phyloP scores from a whole-genome alignment of 92 coral and sea anemone species.

The Chrysogorgia sp. region DNA sequence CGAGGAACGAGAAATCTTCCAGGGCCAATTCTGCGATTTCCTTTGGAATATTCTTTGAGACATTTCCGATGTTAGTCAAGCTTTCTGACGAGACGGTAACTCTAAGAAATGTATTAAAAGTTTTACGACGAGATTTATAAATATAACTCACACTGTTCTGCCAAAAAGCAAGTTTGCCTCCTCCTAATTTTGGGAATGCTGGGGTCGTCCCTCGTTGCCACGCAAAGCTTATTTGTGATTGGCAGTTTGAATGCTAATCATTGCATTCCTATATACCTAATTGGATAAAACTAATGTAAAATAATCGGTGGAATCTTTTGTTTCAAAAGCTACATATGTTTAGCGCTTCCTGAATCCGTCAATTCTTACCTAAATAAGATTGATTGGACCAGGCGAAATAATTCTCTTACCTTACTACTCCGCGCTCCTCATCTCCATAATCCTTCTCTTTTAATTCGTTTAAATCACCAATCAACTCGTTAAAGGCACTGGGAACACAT shows the following conservation, averaged over 20 bases:
- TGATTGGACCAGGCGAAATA: background rate
- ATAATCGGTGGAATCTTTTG: too few relatives aligned
- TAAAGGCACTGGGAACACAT: constrained; percentile 67
- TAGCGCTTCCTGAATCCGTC: too few relatives aligned
- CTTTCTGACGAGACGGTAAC: constrained; percentile 8
- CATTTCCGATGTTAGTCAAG: constrained; percentile 18
- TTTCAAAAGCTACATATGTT: too few relatives aligned
- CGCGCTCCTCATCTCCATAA: constrained; percentile 92
- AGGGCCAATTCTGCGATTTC: constrained; percentile 78
- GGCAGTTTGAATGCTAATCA: too few relatives aligned
- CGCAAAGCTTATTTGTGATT: too few relatives aligned
- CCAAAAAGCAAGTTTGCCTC: background rate
- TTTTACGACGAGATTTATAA: too few relatives aligned
- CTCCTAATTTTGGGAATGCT: too few relatives aligned
- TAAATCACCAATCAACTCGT: constrained; percentile 83
- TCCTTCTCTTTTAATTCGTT: constrained; percentile 83
- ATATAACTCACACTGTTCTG: background rate
- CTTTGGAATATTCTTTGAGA: constrained; percentile 66
- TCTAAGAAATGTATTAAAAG: background rate
- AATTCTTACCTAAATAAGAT: too few relatives aligned
- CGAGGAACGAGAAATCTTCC: constrained; percentile 79
- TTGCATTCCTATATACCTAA: too few relatives aligned
- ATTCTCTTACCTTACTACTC: constrained; percentile 70
- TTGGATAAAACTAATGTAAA: too few relatives aligned
- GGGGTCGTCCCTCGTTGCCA: too few relatives aligned